Conservation (phyloP, 2,113 vertebrate species). For the Rhea americana region DNA sequence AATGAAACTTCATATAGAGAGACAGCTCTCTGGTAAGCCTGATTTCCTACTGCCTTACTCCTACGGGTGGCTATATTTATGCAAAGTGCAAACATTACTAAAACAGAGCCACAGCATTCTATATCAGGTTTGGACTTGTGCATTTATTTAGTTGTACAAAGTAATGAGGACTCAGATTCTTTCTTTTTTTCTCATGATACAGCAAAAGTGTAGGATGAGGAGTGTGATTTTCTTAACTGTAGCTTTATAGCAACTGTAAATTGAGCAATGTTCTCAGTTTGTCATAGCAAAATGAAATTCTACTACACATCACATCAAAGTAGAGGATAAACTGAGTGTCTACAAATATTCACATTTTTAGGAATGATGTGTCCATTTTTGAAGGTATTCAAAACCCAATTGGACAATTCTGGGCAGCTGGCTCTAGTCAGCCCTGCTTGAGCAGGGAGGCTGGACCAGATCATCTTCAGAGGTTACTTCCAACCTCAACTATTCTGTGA, state of each 20-base stretch:
- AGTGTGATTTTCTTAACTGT: background rate
- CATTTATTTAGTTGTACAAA: background rate
- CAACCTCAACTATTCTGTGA: background rate
- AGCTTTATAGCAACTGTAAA: background rate
- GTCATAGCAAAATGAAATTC: background rate
- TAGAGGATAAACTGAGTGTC: background rate
- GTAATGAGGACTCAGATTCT: background rate
- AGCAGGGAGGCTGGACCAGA: background rate
- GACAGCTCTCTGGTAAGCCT: background rate
- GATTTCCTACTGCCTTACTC: background rate
- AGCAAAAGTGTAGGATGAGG: background rate
- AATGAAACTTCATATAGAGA: background rate
- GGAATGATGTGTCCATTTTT: background rate
- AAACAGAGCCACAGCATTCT: background rate
- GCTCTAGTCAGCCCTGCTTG: background rate
- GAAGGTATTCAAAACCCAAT: background rate
- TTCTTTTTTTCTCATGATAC: background rate
- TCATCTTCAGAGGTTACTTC: background rate
- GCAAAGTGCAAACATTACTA: background rate
- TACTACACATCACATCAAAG: background rate
- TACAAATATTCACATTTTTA: background rate
- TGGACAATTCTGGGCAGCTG: background rate
- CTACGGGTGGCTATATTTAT: background rate
- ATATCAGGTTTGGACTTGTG: background rate
- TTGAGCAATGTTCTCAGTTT: background rate